Evolutionary conservation across 1,140 invertebrate genomes (phyloP), one percentile per base, ranked within the genome.

Genomic region (Bombus waltoni): DNA sequence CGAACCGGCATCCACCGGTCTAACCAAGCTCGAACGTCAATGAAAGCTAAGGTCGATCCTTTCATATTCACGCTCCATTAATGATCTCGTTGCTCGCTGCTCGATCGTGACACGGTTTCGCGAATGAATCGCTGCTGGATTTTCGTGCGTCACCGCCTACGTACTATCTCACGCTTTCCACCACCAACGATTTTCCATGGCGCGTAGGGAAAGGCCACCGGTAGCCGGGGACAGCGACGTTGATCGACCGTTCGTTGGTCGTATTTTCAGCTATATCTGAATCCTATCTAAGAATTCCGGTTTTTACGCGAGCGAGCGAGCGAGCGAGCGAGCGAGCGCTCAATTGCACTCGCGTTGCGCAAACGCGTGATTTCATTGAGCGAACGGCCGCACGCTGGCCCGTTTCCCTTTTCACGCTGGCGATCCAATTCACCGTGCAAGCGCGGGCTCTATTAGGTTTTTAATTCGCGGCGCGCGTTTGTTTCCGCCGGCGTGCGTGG

Each of bases 31-130:
- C n/a, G 28, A 59, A 84, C 83, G 76, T 84, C 84, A 75, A 85
- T 81, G 84, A 81, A 81, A 74, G 59, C 71, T 81, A 85, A 81
- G 84, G 77, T 81, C 79, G 84, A 85, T 85, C 84, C 79, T 81
- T 85, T 85, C 78, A 85, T 81, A 85, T 81, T 85, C 84, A 85
- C 84, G 84, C 84, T 85, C 84, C 84, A 80, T 84, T 84, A 84
- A 84, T 84, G 83, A 84, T 84, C 76, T 53, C 78, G 85, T 74
- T 47, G 68, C 84, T 66, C 18, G 86, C 80, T 44, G 70, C 75
- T 81, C 80, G 47, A 71, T 70, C 85, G 76, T 76, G 80, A 89
- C 81, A 83, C 87, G 75, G 79, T 65, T 70, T 68, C 47, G 53
- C 68, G 77, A 74, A 80, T 62, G 77, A 81, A 85, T 80, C 77